Base-by-base conservation (phyloP, 2,888 invertebrate species). In the Rambutsinella grinnellia region DNA sequence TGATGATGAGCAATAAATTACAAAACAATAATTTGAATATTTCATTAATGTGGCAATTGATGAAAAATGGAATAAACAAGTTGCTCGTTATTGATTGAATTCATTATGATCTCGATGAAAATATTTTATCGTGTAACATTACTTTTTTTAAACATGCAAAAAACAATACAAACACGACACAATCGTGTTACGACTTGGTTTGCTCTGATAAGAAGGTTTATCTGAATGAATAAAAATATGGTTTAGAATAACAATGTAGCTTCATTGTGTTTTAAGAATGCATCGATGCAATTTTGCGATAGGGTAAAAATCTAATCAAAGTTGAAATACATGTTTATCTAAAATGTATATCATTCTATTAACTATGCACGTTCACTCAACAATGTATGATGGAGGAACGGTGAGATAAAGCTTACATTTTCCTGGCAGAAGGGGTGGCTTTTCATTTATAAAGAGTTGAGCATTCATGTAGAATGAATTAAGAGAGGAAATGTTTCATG, bases 401-500 rank as follows among this genome's bases (percentile, higher is more conserved):
- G 60, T 46, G 19, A 46, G 46, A 56, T 23, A 60, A 28, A 8
- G 10, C n/a, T 19, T 21, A 58, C 13, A 19, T 44, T 21, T 44
- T 17, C 13, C 28, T 28, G 10, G 10, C 26, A 58, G 27, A 36
- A 36, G 13, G 36, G 36, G 36, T 36, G 36, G 36, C 36, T 8
- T 8, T 36, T 13, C 51, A n/a, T 54, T 54, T 19, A 21, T 65
- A 49, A 47, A 65, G 27, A 47, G 49, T 2, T 53, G 60, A 69
- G 27, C 57, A 23, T 63, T 19, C 36, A 56, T 65, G 58, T 65
- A 46, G 0, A 53, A 65, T 15, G 57, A 71, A 56, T 71, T 63
- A 58, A 58, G 58, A 46, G 21, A 71, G 71, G 71, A 71, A 71
- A 71, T 71, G 71, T 71, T 71, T 65, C 63, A 71, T 71, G 71